Conservation (phyloP, 1,140 invertebrate species). For the Tribolium madens region DNA sequence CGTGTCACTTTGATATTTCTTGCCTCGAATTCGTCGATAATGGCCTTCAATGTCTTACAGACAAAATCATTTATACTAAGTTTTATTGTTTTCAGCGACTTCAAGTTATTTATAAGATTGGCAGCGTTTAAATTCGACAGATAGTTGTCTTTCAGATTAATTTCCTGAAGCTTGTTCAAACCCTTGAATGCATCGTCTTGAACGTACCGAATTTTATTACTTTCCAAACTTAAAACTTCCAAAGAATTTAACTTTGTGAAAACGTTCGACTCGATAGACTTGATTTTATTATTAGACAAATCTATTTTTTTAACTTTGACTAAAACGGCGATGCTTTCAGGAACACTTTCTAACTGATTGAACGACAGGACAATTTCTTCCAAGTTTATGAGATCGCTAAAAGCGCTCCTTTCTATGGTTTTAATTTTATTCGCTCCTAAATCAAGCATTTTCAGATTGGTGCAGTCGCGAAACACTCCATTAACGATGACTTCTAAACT, state of each 20-base stretch:
- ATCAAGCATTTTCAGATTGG: constrained; percentile 74
- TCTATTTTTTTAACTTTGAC: constrained; percentile 71
- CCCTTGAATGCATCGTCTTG: constrained; percentile 71
- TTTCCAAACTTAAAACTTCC: constrained; percentile 71
- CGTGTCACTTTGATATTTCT: constrained; percentile 11
- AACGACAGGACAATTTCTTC: constrained; percentile 58
- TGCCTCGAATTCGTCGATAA: constrained; percentile 30
- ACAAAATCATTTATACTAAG: constrained; percentile 38
- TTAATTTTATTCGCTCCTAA: constrained; percentile 76
- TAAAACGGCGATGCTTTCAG: constrained; percentile 23
- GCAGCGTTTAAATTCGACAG: constrained; percentile 58
- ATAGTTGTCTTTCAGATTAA: constrained; percentile 74
- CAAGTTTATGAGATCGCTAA: constrained; percentile 74
- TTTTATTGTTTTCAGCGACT: constrained; percentile 25
- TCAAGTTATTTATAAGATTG: constrained; percentile 40
- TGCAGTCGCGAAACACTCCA: constrained; percentile 72
- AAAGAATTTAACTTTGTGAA: constrained; percentile 74
- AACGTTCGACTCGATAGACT: constrained; percentile 71
- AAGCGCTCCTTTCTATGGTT: constrained; percentile 72
- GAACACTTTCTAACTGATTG: constrained; percentile 36
- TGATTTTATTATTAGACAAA: constrained; percentile 75
- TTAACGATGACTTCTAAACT: constrained; percentile 73
- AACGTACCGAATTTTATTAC: constrained; percentile 71
- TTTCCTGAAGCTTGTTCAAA: constrained; percentile 71
- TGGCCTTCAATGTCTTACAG: constrained; percentile 11